phyloP scores from a whole-genome alignment of 2,888 invertebrate species.

The Mesorhabditis belari region DNA sequence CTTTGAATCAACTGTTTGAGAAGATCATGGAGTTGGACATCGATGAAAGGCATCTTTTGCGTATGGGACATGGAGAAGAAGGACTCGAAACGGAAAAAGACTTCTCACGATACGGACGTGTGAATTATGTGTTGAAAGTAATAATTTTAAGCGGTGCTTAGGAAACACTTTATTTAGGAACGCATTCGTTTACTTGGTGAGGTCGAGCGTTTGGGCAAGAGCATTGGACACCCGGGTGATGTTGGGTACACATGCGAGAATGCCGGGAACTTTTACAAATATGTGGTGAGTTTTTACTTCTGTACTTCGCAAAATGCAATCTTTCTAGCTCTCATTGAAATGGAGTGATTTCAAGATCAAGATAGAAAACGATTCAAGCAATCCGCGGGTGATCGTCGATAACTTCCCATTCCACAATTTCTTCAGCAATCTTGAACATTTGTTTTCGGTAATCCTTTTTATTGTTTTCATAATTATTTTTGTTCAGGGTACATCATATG shows the following conservation, averaged over 20 bases:
- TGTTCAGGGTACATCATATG: conserved; percentile 18
- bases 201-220: conserved; percentile 79
- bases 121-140: conserved; percentile 91
- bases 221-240: conserved; percentile 76
- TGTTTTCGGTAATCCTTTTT: conserved; percentile 68
- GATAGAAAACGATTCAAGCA: not conserved
- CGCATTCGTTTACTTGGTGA: conserved; percentile 55
- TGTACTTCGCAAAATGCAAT: not conserved
- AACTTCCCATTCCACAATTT: conserved; percentile 90
- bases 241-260: conserved; percentile 96
- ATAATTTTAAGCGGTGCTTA: not conserved
- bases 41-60: conserved; percentile 89
- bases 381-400: conserved; percentile 60
- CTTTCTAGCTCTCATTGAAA: not conserved
- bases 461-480: not conserved
- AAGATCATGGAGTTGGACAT: conserved; percentile 96
- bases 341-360: conserved; percentile 1
- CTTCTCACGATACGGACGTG: conserved; percentile 93
- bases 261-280: conserved; percentile 92
- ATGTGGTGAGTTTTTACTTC: conserved; percentile 62
- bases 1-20: conserved; percentile 95
- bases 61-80: conserved; percentile 95
- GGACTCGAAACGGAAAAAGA: conserved; percentile 97
- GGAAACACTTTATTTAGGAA: conserved; percentile 8
- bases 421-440: conserved; percentile 83